Base-by-base conservation (phyloP, 2,797 vertebrate species). In the Esox masquinongy region DNA sequence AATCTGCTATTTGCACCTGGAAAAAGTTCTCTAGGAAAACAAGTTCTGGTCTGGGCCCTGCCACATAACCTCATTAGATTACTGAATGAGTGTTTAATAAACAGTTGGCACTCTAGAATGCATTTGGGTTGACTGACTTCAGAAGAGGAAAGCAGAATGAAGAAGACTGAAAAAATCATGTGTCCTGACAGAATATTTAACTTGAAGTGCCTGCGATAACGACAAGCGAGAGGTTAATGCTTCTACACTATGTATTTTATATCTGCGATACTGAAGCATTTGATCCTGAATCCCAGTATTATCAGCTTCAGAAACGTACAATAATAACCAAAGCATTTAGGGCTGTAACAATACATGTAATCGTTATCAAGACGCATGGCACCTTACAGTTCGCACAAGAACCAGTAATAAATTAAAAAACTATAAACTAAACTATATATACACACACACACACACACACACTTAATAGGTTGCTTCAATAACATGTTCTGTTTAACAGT, bases 1-100 rank as follows among this genome's bases (percentile, higher is more conserved):
- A 82, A 82, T 87, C 82, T 80, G 49, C 22, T 31, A 36, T 66
- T 66, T 64, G 75, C 83, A 87, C 82, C 80, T 75, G 71, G 74
- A 63, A 73, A 43, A 73, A 67, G 75, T 77, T 72, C 47, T 34
- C 50, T 26, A 19, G 69, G 39, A 31, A 80, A 79, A 68, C 39
- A 74, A 24, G 77, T 79, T 79, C 73, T 61, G 29, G 77, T 66
- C 19, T 72, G 80, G 76, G 73, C 73, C 67, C 49, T 50, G 16
- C 15, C 15, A 66, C 17, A 53, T 24, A 56, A 9, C 66, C 50
- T 75, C 80, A 84, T 78, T 75, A 81, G 81, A 80, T 26, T 34
- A 66, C 50, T 78, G 74, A 77, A 70, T 64, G 61, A 68, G 70
- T 73, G 68, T 70, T 77, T 82, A 53, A 79, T 75, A 74, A 73